Evolutionary conservation across 2,888 invertebrate species (phyloP), one percentile per base, ranked within the genome.

Genomic region (Callosobruchus maculatus): DNA sequence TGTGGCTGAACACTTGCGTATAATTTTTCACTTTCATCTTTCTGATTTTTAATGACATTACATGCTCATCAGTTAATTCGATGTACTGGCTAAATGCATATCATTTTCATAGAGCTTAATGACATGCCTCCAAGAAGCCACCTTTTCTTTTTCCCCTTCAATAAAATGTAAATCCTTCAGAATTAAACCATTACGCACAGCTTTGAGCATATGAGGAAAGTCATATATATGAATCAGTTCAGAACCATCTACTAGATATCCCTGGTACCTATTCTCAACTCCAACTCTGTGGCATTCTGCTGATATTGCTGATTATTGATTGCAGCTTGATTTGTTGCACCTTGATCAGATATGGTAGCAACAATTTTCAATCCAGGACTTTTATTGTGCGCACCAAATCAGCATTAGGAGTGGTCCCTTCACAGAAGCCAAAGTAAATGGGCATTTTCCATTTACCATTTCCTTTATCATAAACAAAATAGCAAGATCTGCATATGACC

Each of bases 321-420:
- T 13, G 80, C 81, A 22, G 78, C 74, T 70, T 69, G 70, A 77
- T 83, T 83, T 20, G 78, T 78, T 2, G 79, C 71, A 20, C 81
- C 82, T 74, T 83, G 82, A 74, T 83, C 83, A 77, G 77, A 82
- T 67, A 82, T 77, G 7, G 81, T 81, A 18, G 81, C 81, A n/a
- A 82, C 75, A 30, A 82, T 74, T 31, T 71, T 71, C 2, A 83
- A 72, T 0, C 82, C 82, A 49, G 77, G 4, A 49, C 30, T 66
- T 77, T 77, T 68, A 81, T 72, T 9, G 76, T 22, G 30, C 67
- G 71, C 20, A 75, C 74, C 70, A 81, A 68, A 20, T 78, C 71
- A 1, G 68, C 49, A 21, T 77, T 71, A 69, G 72, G 71, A 22
- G 76, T 80, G n/a, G 78, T 76, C 7, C 72, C 71, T 73, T 76